Base-by-base conservation (phyloP, 1,140 invertebrate species). In the Drosophila varians region DNA sequence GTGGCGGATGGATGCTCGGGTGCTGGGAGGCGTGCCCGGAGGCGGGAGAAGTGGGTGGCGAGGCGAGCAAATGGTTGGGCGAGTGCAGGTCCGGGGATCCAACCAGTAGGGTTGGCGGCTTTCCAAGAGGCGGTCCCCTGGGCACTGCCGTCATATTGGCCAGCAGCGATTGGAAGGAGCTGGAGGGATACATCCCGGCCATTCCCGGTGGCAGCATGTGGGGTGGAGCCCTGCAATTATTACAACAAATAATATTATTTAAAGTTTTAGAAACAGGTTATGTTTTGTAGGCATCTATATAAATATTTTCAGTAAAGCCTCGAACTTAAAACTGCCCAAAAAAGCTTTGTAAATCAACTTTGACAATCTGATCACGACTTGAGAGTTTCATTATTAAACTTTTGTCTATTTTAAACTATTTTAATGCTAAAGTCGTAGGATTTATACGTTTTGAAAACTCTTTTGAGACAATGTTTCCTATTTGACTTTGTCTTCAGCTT, bases 101-200 rank as follows among this genome's bases (percentile, higher is more conserved):
- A 46, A 90, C 89, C 23, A 90, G 56, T 62, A 90, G 56, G 12
- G 42, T 14, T 4, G 42, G 1, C 73, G 18, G 89, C 64, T 53
- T 90, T 74, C 52, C 90, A 57, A 82, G 36, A 0, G 94, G 70
- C 93, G 92, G 72, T 94, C 95, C 7, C 93, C 94, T 1, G 93
- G 94, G 2, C 60, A 90, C 71, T 4, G 82, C 89, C 11, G 95
- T 96, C 52, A 97, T 95, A 70, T 96, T 96, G 5, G 96, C 96
- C 54, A 97, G 91, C 0, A 97, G 92, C 18, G 94, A 96, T 89
- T 97, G 96, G 91, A 97, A 97, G 14, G 96, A 96, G 12, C 94
- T 93, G 3, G 94, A 93, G 3, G 94, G 93, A 71, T 95, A 94
- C 42, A 96, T 92, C 0, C 92, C 87, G 5, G 93, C 92, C 79